These are phyloP conservation scores for Palythoa grandiflora DNA, from an alignment of 92 coral and sea anemone genomes.

Conservation along the genomic window DNA sequence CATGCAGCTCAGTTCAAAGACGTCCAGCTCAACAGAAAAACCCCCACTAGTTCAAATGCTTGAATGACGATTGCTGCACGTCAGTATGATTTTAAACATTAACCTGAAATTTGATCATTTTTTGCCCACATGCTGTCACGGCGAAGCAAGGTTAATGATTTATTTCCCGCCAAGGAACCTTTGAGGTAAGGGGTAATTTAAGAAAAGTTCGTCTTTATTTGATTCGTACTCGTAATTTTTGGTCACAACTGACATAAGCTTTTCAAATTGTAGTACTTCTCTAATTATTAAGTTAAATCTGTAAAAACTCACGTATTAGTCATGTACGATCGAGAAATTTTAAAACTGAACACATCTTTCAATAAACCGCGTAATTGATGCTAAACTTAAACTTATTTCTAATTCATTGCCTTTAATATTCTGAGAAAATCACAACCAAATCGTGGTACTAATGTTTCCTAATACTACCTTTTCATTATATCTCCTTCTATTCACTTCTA, in stretches of 20 bases:
- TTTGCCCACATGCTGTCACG: background rate
- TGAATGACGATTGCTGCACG: background rate
- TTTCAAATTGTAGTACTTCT: background rate
- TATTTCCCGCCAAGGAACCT: slow-evolving; percentile 5
- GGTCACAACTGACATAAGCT: too few species aligned
- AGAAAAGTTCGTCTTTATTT: background rate
- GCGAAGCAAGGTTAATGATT: background rate
- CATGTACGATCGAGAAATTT: background rate
- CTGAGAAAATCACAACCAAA: background rate
- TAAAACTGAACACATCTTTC: background rate
- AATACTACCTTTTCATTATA: background rate
- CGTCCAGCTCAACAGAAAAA: slow-evolving; percentile 6
- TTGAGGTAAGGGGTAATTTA: background rate
- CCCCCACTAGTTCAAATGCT: slow-evolving; percentile 8
- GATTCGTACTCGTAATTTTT: background rate
- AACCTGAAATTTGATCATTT: slow-evolving; percentile 1
- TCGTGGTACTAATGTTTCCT: background rate
- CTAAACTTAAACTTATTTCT: background rate
- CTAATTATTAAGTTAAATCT: too few species aligned
- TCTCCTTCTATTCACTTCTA: too few species aligned
- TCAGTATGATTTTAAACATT: slow-evolving; percentile 3
- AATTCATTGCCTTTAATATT: background rate
- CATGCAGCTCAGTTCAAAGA: background rate
- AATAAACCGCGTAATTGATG: background rate
- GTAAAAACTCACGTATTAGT: background rate